These are phyloP conservation scores for Nothoprocta pentlandii DNA, from an alignment of 2,113 vertebrate genomes.

Conservation along the genomic window DNA sequence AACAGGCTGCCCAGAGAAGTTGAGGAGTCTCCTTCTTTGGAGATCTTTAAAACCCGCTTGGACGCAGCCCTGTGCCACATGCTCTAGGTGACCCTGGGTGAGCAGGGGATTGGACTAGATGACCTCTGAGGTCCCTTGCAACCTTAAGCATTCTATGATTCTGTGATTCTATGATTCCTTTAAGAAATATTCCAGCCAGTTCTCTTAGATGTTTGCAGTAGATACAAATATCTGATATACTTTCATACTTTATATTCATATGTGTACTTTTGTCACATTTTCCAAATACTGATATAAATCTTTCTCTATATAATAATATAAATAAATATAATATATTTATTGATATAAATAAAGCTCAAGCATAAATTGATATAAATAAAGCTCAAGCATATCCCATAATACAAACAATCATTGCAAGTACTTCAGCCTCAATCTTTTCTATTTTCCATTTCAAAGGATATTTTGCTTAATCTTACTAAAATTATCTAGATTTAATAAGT, in stretches of 20 bases:
- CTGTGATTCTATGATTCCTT: not conserved
- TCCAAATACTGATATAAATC: not conserved
- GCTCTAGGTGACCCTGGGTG: no score
- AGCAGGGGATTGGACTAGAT: no score
- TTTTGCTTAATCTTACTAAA: not conserved
- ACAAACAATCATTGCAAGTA: not conserved
- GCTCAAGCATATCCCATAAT: not conserved
- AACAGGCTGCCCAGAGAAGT: no score
- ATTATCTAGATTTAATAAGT: not conserved
- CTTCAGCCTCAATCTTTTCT: not conserved
- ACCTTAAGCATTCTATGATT: no score
- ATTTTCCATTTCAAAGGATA: not conserved
- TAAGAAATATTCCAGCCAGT: not conserved
- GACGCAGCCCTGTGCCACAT: no score
- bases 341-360: not conserved
- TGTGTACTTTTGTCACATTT: not conserved
- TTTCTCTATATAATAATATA: not conserved
- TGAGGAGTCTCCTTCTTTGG: no score
- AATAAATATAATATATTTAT: not conserved
- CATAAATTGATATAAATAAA: not conserved
- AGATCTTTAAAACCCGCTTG: no score
- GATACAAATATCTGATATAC: not conserved
- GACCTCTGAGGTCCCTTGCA: no score
- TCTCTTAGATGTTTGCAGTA: not conserved
- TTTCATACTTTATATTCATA: not conserved